Conservation (phyloP, 2,113 vertebrate genomes). For the Actenoides lindsayi region DNA sequence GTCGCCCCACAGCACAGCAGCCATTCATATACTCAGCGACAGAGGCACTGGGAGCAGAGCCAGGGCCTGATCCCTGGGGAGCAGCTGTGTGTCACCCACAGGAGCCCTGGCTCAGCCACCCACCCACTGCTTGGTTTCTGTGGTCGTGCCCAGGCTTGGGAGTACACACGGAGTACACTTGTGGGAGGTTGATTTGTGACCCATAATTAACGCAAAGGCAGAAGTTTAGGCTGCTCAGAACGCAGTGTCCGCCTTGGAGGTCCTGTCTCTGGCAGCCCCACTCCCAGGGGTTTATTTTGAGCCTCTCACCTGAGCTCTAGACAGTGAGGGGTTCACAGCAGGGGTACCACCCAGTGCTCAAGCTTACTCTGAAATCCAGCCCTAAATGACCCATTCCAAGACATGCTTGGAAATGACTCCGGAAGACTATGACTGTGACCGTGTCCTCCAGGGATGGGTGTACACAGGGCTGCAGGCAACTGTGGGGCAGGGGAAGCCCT, state of each 20-base stretch:
- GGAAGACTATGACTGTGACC: too few species aligned
- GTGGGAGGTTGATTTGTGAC: neutral
- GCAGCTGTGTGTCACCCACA: accelerated
- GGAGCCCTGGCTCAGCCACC: neutral
- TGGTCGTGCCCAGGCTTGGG: too few species aligned
- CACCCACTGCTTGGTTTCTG: too few species aligned
- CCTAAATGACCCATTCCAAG: neutral
- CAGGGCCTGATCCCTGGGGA: too few species aligned
- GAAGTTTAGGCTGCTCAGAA: neutral
- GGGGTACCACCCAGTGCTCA: too few species aligned
- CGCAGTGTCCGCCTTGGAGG: neutral
- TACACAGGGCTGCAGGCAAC: neutral
- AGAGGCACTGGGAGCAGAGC: neutral
- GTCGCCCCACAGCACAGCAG: neutral
- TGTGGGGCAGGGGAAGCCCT: neutral
- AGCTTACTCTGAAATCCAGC: neutral
- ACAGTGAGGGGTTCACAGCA: neutral
- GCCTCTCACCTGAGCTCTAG: neutral
- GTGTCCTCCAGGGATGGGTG: neutral
- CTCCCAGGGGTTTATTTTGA: neutral
- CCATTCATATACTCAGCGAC: too few species aligned
- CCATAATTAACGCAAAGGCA: neutral
- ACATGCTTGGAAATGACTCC: neutral
- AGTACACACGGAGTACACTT: too few species aligned
- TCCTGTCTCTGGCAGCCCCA: neutral